Evolutionary conservation across 2,888 invertebrate genomes (phyloP), one percentile per base, ranked within the genome.

Genomic region (Ophion obscuratus): DNA sequence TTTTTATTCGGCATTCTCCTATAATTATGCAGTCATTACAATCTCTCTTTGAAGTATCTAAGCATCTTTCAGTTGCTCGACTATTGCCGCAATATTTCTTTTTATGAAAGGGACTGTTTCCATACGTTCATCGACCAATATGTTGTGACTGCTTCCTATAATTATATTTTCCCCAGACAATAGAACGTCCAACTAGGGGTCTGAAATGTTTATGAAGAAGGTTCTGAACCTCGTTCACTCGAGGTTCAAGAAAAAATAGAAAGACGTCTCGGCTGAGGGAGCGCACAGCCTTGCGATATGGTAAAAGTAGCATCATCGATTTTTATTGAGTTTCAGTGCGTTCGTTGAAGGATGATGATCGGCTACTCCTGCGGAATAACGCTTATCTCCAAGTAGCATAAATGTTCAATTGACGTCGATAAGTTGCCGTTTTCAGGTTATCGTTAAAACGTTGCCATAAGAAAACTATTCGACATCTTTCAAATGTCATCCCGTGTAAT

Each of bases 321-420:
- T 71, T 80, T 44, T 7, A 27, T 68, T 70, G 53, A 80, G 71
- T 80, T 14, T 53, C 36, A 4, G 53, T 71, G 20, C 53, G 64
- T 17, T 53, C 64, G 36, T 64, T 64, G 61, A 9, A n/a, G 57
- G 47, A 47, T 71, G 36, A 71, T 36, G 53, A 71, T 17, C 14
- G 20, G 40, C 31, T 31, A 4, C 31, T 31, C 31, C 4, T 31
- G 31, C 31, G 31, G 31, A 31, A 31, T 1, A 31, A 31, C 4
- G 31, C 31, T 31, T 31, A 31, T 31, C 31, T 4, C 31, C 31
- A 31, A 31, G 31, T 31, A 4, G 31, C 2, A 31, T 31, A 31
- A 31, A 31, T 31, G 31, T 31, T 4, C 31, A 31, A 31, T 31
- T 31, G 4, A 31, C 31, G 4, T 31, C 4, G 31, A 31, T 31